Evolutionary conservation across 2,888 invertebrate genomes (phyloP), one percentile per base, ranked within the genome.

Genomic region (Celastrina argiolus): DNA sequence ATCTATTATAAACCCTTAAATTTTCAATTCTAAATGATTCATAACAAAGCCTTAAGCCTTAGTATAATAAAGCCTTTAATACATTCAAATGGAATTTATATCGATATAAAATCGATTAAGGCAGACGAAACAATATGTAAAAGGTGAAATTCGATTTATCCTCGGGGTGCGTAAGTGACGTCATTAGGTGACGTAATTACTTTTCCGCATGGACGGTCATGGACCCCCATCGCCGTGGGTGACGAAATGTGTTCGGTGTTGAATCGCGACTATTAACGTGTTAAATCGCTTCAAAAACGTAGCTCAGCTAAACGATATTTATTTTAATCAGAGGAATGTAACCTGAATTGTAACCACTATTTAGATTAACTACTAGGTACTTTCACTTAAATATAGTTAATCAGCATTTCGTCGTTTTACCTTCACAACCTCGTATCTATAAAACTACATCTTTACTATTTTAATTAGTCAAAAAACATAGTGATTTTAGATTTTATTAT

Each of bases 121-220:
- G 34, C 34, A 26, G 34, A 64, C 14, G n/a, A 58, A 61, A 56
- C 66, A 69, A 70, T 66, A 69, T 56, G 56, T 66, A 69, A 68
- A 70, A 66, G 65, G 80, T 78, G 88, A 88, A 89, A 89, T 86
- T 86, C 88, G 85, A 88, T 89, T 88, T 87, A 82, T 79, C 74
- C 76, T 74, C 75, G 79, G 80, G 79, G 83, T 81, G 82, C 69
- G 73, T 70, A 71, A 90, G 86, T 89, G 88, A 87, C 83, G 85
- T 87, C 89, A 88, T 91, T 90, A 88, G 80, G 83, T 80, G 80
- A 79, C 82, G 88, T 88, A 89, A 91, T 90, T 89, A 85, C 88
- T 88, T 91, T 91, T 89, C 87, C 89, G 85, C 88, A 79, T 86
- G 88, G 81, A 81, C 84, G 88, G 84, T 85, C 89, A 68, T 69